phyloP scores from a whole-genome alignment of 2,888 invertebrate genomes.

The Nymphalis urticae region DNA sequence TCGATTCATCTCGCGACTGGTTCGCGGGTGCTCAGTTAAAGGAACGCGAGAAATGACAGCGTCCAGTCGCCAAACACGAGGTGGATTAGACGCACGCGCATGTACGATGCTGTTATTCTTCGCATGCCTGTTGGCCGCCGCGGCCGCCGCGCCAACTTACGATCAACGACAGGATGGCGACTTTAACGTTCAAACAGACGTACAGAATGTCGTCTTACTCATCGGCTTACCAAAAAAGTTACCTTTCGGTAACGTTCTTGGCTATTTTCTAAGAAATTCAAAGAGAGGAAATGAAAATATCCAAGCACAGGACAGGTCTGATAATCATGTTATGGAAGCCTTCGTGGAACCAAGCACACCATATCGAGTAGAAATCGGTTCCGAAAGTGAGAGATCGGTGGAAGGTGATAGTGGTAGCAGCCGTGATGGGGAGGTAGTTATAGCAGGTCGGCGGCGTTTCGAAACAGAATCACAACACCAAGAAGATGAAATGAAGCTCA shows the following conservation, averaged over 20 bases:
- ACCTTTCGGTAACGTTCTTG: conserved; percentile 45
- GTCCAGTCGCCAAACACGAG: conserved; percentile 62
- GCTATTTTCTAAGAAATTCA: conserved; percentile 45
- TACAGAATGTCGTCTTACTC: conserved; percentile 87
- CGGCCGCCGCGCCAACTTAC: conserved; percentile 66
- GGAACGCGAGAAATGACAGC: conserved; percentile 62
- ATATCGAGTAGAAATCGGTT: conserved; percentile 84
- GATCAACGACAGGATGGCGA: conserved; percentile 91
- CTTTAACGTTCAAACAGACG: conserved; percentile 86
- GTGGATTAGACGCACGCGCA: conserved; percentile 64
- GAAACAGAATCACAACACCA: conserved; percentile 50
- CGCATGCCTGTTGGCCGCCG: conserved; percentile 54
- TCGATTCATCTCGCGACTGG: conserved; percentile 73
- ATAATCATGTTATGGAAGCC: conserved; percentile 70
- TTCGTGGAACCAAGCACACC: conserved; percentile 86
- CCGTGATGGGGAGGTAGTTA: conserved; percentile 58
- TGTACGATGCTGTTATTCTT: conserved; percentile 63
- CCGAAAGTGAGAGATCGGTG: conserved; percentile 49
- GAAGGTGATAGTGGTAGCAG: conserved; percentile 56
- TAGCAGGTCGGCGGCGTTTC: conserved; percentile 59
- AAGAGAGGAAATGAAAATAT: conserved; percentile 40
- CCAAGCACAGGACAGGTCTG: conserved; percentile 63
- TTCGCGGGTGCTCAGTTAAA: conserved; percentile 66
- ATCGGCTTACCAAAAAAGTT: conserved; percentile 80
- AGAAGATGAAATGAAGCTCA: conserved; percentile 72